Base-by-base conservation (phyloP, 2,797 vertebrate species). In the Acrossocheilus fasciatus region DNA sequence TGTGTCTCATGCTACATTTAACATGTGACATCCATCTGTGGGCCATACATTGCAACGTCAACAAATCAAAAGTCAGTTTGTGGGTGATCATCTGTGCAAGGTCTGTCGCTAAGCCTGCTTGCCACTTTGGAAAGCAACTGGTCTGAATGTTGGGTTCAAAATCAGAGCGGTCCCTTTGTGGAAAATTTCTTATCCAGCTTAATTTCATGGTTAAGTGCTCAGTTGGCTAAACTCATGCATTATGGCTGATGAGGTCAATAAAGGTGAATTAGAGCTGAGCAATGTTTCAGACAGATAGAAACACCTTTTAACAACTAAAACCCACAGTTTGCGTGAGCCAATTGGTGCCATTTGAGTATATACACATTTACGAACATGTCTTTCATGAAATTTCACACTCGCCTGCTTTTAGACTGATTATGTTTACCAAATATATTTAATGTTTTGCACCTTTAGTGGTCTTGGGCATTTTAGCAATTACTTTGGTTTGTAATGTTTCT, bases 201-300 rank as follows among this genome's bases (percentile, higher is more conserved):
- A 72, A 84, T 81, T 68, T 75, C 62, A 86, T 76, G 79, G 54
- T 76, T 76, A 52, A 68, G 59, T 62, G 68, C 68, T 52, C 74
- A 54, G 41, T 87, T 77, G 52, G 75, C 76, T 78, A 82, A 85
- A 85, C 72, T 59, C 64, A 14, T n/a, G 73, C 79, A 78, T 82
- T 82, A 77, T 64, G 45, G 34, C 75, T 88, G 41, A 88, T 83
- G 80, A 80, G 81, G 81, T 77, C 75, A 74, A 69, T 47, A 83
- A 73, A 85, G 77, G 47, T 79, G 54, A 66, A 54, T 86, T 76
- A 59, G 20, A 57, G 69, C 72, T 47, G 41, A 68, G 50, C 41
- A 86, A 82, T 81, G 69, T 68, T 81, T 73, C 23, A 47, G 18
- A 86, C 57, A 82, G 36, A 76, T 82, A 81, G 45, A 76, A 73